These are phyloP conservation scores for Palaemon carinicauda DNA, from an alignment of 1,140 invertebrate species.

Conservation along the genomic window DNA sequence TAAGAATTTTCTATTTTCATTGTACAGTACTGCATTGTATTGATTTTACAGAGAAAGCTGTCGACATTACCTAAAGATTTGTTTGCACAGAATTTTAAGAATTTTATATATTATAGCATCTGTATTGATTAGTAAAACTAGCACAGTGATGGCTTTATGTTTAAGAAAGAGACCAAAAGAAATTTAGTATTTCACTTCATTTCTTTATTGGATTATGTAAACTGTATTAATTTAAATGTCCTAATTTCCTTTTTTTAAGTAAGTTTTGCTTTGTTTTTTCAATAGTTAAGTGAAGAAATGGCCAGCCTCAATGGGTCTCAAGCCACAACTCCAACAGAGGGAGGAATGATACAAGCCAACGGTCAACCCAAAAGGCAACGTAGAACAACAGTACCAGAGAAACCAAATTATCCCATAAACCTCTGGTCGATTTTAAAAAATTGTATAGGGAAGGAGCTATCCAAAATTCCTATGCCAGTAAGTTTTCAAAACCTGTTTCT, in stretches of 20 bases:
- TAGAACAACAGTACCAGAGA: constrained; percentile 85
- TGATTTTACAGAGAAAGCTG: too few species aligned
- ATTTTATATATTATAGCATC: too few species aligned
- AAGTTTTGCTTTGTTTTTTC: not conserved
- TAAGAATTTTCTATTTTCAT: too few species aligned
- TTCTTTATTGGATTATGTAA: too few species aligned
- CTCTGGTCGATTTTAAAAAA: constrained; percentile 99
- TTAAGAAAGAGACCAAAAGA: too few species aligned
- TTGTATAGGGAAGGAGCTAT: constrained; percentile 98
- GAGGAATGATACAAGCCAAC: constrained; percentile 15
- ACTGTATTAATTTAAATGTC: not conserved
- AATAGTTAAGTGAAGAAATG: constrained; percentile 58
- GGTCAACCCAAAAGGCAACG: constrained; percentile 65
- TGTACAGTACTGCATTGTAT: too few species aligned
- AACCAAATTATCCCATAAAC: constrained; percentile 94
- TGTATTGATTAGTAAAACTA: too few species aligned
- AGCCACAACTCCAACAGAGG: constrained; percentile 48
- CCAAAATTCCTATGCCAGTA: constrained; percentile 98
- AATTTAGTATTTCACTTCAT: too few species aligned
- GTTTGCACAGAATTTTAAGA: too few species aligned
- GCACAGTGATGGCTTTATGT: too few species aligned
- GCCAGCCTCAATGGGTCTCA: constrained; percentile 58
- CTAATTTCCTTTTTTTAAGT: not conserved
- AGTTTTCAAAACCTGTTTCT: constrained; percentile 60
- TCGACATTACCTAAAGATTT: too few species aligned